phyloP scores from a whole-genome alignment of 2,113 vertebrate species.

The Rhinolophus sinicus region DNA sequence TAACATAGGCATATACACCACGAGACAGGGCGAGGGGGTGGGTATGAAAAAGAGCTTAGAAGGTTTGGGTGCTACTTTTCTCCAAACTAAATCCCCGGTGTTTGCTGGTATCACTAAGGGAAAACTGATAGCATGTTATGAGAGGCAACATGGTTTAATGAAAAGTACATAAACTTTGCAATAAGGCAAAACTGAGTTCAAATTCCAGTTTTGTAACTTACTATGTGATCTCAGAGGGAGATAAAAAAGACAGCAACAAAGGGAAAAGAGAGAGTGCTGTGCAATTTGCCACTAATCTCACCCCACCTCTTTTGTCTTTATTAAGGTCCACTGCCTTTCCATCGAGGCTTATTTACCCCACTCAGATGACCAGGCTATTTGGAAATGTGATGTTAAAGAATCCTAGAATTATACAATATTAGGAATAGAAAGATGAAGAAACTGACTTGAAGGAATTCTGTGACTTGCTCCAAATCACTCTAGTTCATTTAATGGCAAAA shows the following conservation, averaged over 20 bases:
- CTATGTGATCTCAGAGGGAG: background rate
- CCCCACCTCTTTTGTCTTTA: background rate
- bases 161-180: background rate
- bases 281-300: background rate
- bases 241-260: background rate
- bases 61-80: background rate
- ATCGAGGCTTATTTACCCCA: background rate
- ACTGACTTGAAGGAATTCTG: background rate
- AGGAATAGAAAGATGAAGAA: conserved; percentile 18
- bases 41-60: background rate
- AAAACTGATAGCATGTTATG: background rate
- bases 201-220: background rate
- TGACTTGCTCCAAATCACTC: background rate
- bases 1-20: background rate
- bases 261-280: background rate
- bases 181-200: background rate
- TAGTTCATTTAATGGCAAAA: background rate
- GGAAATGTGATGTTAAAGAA: background rate
- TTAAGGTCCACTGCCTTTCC: background rate
- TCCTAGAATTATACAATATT: conserved; percentile 30
- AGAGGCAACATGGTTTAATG: background rate
- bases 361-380: background rate
- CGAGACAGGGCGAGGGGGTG: background rate
- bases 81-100: background rate
- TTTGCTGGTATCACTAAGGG: background rate